Evolutionary conservation across 2,888 invertebrate species (phyloP).

Genomic region (Drosophila greeni): DNA sequence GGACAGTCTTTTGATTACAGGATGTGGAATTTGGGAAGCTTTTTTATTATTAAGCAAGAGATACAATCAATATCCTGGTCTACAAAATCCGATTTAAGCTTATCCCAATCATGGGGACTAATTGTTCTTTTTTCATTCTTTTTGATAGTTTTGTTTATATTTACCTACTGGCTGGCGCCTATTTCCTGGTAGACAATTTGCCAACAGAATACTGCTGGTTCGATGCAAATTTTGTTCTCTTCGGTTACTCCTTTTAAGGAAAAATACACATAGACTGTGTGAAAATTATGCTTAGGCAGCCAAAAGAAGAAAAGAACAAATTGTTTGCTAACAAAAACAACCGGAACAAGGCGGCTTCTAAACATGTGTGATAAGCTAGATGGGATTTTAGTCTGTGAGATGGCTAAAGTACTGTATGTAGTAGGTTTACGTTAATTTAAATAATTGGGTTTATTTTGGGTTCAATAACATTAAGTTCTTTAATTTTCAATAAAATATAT

Average conservation of each 20-base stretch:
- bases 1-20: neutral
- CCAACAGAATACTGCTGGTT: constrained; percentile 20
- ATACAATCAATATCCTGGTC: neutral
- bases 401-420: neutral
- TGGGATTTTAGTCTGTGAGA: constrained; percentile 13
- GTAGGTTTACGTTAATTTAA: neutral
- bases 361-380: constrained; percentile 16
- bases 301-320: constrained; percentile 17
- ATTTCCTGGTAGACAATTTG: constrained; percentile 8
- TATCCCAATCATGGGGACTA: neutral
- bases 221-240: constrained; percentile 24
- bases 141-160: constrained; percentile 7
- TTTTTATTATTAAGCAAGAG: no score
- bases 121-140: constrained; percentile 4
- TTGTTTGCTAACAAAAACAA: constrained; percentile 22
- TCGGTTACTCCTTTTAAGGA: constrained; percentile 17
- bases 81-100: constrained; percentile 1
- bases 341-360: constrained; percentile 1
- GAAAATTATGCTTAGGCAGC: constrained; percentile 35
- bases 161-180: constrained; percentile 3
- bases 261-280: constrained; percentile 33
- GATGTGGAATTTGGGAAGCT: neutral
- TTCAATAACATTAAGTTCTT: no score
- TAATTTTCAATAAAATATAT: neutral
- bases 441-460: no score